Evolutionary conservation across 2,888 invertebrate genomes (phyloP), one percentile per base, ranked within the genome.

Genomic region (Melinaea marsaeus): DNA sequence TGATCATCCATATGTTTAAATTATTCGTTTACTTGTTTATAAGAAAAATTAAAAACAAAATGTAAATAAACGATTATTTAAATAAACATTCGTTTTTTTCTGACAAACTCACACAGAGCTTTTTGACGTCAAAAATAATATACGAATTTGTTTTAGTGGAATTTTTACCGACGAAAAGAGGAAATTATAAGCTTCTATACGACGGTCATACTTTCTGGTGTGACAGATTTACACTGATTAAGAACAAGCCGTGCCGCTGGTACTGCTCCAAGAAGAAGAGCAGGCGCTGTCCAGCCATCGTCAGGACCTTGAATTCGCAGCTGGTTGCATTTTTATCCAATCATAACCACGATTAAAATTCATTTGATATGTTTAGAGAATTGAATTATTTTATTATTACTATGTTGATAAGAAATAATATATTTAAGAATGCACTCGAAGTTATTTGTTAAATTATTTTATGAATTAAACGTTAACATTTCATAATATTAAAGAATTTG

Each of bases 231-330:
- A 55, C 60, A 34, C 58, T 68, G 32, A 47, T 66, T 34, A 56
- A 60, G 9, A 58, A 64, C 0, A 66, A 63, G 13, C 62, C 60
- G 5, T 72, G 73, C 42, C 63, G 71, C 0, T 78, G 78, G 78
- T 77, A 78, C 60, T 78, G 77, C 54, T 78, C 78, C 0, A 77
- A 76, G 69, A 77, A 71, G 60, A 74, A 74, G 33, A 74, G 74
- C 37, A 72, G 54, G 32, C 69, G 71, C 11, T 77, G 78, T 54
- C 71, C 68, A 0, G 73, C 72, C 1, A 67, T 71, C 0, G 68
- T 78, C 0, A 64, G 69, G 45, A 78, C 75, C 2, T n/a, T 69
- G 7, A 66, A 74, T 2, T 63, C 55, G 3, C 48, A 58, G 13
- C 51, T 73, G n/a, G 34, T 70, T 2, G 64, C 46, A 11, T 55